Evolutionary conservation across 1,140 invertebrate species (phyloP).

Genomic region (Whitmania pigra): DNA sequence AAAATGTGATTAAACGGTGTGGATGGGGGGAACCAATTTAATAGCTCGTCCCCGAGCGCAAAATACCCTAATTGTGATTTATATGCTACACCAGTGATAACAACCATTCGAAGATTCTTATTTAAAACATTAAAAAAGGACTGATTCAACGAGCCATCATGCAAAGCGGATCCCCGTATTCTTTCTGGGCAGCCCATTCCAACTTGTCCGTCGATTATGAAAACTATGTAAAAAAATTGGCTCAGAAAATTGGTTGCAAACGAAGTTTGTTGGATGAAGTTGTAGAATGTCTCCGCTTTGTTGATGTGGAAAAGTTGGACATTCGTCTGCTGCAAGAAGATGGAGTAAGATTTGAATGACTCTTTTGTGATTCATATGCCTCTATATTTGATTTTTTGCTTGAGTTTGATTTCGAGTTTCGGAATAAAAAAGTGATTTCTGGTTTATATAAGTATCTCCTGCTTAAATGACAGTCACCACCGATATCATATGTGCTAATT

Average conservation of each 20-base stretch:
- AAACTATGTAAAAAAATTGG: neutral
- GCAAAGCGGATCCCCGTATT: conserved; percentile 32
- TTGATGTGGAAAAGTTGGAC: neutral
- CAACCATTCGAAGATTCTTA: neutral
- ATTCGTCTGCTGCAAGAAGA: neutral
- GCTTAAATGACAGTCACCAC: neutral
- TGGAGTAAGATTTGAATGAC: neutral
- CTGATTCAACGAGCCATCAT: conserved; percentile 31
- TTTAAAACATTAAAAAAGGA: conserved; percentile 23
- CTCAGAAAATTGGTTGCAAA: conserved; percentile 4
- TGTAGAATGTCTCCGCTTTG: conserved; percentile 19
- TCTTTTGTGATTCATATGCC: too few species aligned
- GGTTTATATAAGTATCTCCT: neutral
- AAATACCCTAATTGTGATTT: neutral
- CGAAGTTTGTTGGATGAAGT: neutral
- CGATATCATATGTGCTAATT: neutral
- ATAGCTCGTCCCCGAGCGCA: too few species aligned
- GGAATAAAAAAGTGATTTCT: too few species aligned
- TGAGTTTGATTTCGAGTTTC: too few species aligned
- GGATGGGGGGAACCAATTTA: too few species aligned
- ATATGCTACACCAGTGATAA: neutral
- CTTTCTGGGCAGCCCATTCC: conserved; percentile 29
- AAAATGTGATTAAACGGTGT: too few species aligned
- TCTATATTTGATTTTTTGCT: too few species aligned
- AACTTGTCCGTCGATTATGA: conserved; percentile 6